A percentile compares a stretch with the other conserved stretches of the same genome.
Conservation (phyloP, 2,113 vertebrate species). For the Condylura cristata region DNA sequence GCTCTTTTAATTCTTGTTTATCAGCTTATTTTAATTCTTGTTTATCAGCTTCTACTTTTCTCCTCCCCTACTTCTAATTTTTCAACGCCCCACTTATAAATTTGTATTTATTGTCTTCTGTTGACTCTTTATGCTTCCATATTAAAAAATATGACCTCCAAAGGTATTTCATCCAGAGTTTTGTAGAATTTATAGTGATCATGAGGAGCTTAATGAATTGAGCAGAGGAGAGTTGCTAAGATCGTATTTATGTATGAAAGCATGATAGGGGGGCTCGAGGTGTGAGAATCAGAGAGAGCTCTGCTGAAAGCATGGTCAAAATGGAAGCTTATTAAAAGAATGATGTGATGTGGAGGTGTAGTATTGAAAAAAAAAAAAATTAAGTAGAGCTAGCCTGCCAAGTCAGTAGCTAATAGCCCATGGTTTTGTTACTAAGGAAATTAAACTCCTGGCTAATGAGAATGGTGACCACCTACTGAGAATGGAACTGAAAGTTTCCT, state of each 20-base stretch:
- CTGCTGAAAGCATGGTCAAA: neutral
- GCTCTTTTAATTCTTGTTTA: neutral
- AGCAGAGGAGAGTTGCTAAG: neutral
- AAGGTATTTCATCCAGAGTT: neutral
- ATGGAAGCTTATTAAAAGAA: neutral
- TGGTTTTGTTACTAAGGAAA: conserved; percentile 44
- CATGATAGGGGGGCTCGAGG: neutral
- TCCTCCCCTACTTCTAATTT: neutral
- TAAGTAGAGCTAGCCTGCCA: neutral
- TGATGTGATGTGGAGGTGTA: neutral
- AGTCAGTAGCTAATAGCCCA: conserved; percentile 30
- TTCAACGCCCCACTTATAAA: neutral
- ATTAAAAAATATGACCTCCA: neutral
- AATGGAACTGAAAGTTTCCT: conserved; percentile 5
- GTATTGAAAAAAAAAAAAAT: neutral
- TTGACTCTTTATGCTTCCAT: neutral
- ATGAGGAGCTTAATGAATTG: neutral
- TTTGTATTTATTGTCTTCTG: neutral
- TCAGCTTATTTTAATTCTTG: neutral
- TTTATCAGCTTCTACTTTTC: neutral
- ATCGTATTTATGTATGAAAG: neutral
- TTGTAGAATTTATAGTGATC: neutral
- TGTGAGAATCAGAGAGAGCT: neutral
- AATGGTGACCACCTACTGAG: conserved; percentile 34
- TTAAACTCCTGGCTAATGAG: conserved; percentile 57